Evolutionary conservation across 1,140 invertebrate genomes (phyloP).

Genomic region (Sycobia sp.): DNA sequence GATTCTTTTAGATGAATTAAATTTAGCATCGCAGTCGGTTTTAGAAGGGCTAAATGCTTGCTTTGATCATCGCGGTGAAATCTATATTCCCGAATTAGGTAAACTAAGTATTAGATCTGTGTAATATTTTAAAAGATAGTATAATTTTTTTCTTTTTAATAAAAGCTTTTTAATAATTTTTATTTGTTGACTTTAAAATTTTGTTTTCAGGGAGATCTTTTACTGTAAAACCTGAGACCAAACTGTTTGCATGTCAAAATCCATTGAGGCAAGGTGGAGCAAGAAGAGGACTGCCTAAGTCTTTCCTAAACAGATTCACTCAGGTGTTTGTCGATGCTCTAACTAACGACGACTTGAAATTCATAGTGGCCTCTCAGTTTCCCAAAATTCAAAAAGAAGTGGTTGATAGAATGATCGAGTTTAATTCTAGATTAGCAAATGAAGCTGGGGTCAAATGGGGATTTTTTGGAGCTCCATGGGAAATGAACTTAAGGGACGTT

Average conservation of each 20-base stretch:
- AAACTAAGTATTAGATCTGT: neutral
- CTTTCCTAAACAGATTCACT: constrained; percentile 97
- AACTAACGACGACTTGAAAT: constrained; percentile 75
- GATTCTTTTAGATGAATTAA: constrained; percentile 98
- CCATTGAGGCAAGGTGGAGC: constrained; percentile 95
- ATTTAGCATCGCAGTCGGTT: constrained; percentile 97
- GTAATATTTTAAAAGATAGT: neutral
- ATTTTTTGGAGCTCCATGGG: constrained; percentile 85
- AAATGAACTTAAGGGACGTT: constrained; percentile 96
- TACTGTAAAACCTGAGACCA: constrained; percentile 74
- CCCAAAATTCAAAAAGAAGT: constrained; percentile 62
- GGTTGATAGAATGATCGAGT: constrained; percentile 77
- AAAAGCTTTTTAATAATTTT: neutral
- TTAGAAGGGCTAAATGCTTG: constrained; percentile 98
- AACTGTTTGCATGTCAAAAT: constrained; percentile 98
- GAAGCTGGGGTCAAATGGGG: constrained; percentile 74
- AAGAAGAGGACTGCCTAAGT: constrained; percentile 92
- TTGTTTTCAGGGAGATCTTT: constrained; percentile 70
- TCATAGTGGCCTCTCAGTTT: constrained; percentile 67
- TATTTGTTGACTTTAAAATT: constrained; percentile 2
- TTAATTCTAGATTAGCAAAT: constrained; percentile 74
- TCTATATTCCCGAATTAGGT: constrained; percentile 93
- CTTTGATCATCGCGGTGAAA: constrained; percentile 95
- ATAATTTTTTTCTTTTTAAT: too few relatives aligned
- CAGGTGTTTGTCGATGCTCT: constrained; percentile 91